These are phyloP conservation scores for Tetragonula carbonaria DNA, from an alignment of 2,888 invertebrate genomes.

Conservation along the genomic window DNA sequence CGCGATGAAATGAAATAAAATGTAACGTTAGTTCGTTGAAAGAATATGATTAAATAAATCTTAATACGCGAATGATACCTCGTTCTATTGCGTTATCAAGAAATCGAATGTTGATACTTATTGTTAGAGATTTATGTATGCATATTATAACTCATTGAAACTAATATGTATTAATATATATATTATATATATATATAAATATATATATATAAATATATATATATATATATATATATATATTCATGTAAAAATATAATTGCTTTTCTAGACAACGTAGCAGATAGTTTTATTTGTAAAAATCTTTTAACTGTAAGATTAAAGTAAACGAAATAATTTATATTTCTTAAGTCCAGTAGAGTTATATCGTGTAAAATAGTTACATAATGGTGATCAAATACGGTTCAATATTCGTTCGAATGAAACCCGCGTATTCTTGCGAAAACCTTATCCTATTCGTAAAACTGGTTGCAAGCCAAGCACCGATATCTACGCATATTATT, in stretches of 20 bases:
- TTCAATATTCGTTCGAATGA: not conserved
- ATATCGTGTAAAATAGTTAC: not conserved
- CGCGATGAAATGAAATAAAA: too few relatives aligned
- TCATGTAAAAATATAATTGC: not conserved
- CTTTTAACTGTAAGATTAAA: not conserved
- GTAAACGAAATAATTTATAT: not conserved
- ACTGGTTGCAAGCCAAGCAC: conserved; percentile 20
- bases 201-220: not conserved
- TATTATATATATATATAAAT: too few relatives aligned
- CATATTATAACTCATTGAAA: too few relatives aligned
- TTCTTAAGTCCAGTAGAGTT: not conserved
- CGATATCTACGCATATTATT: not conserved
- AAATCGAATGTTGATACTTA: not conserved
- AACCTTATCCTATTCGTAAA: not conserved
- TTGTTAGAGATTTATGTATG: too few relatives aligned
- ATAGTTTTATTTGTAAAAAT: too few relatives aligned
- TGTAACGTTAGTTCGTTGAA: not conserved
- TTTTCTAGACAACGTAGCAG: too few relatives aligned
- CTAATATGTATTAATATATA: not conserved
- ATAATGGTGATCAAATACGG: not conserved
- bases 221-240: too few relatives aligned
- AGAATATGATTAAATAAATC: not conserved
- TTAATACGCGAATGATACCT: not conserved
- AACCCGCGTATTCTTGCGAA: too few relatives aligned
- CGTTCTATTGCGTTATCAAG: not conserved